Evolutionary conservation across 2,888 invertebrate species (phyloP).

Genomic region (Rhingia campestris): DNA sequence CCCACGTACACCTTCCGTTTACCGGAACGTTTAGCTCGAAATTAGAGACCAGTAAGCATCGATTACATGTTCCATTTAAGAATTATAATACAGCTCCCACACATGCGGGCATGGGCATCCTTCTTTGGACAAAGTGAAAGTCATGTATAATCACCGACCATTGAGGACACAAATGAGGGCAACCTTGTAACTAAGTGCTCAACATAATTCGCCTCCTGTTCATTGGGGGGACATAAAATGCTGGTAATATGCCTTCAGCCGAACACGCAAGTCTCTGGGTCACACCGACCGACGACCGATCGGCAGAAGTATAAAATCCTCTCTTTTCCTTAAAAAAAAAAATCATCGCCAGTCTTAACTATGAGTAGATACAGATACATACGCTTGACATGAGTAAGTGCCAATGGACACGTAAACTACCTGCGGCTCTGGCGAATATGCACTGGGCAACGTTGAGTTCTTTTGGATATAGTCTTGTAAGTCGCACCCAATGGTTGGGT

Average conservation of each 20-base stretch:
- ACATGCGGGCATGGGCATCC: constrained; percentile 35
- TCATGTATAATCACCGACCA: constrained; percentile 55
- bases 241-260: constrained; percentile 12
- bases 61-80: constrained; percentile 55
- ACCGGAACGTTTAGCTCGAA: constrained; percentile 26
- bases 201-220: constrained; percentile 46
- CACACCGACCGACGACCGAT: constrained; percentile 33
- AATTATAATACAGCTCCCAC: constrained; percentile 46
- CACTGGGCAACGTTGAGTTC: constrained; percentile 28
- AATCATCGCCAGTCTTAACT: background rate
- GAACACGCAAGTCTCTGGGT: constrained; percentile 41
- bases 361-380: constrained; percentile 12
- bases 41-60: constrained; percentile 60
- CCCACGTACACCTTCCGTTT: constrained; percentile 30
- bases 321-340: constrained; percentile 34
- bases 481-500: constrained; percentile 61
- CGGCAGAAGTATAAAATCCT: constrained; percentile 30
- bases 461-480: constrained; percentile 41
- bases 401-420: constrained; percentile 67
- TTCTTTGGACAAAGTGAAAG: constrained; percentile 62
- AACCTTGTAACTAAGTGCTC: constrained; percentile 62
- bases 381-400: constrained; percentile 69
- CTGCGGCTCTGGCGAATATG: constrained; percentile 22
- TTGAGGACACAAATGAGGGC: constrained; percentile 69
- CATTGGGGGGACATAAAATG: constrained; percentile 41